A percentile compares a stretch with the other conserved stretches of the same genome.
phyloP scores from a whole-genome alignment of 1,140 invertebrate genomes.

The Samia ricini region DNA sequence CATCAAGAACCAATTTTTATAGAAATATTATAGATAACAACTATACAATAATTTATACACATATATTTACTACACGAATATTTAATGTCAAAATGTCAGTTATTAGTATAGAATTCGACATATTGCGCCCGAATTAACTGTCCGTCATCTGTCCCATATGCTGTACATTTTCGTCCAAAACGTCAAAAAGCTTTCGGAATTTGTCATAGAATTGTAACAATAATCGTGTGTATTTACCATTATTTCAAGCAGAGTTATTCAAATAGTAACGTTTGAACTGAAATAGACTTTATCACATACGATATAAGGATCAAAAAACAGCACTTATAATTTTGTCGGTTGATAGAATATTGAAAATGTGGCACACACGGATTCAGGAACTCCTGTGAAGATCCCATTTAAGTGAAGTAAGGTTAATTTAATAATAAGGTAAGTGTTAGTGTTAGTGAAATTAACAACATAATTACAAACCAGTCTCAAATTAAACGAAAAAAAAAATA shows the following conservation, averaged over 20 bases:
- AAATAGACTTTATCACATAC: background rate
- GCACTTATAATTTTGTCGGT: background rate
- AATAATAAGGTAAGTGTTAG: too few species aligned
- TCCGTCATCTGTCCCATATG: slow-evolving; percentile 2
- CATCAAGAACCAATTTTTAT: too few species aligned
- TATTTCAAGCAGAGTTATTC: background rate
- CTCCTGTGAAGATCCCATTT: too few species aligned
- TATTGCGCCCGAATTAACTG: background rate
- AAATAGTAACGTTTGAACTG: background rate
- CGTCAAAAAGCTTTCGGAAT: background rate
- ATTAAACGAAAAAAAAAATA: too few species aligned
- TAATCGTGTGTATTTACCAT: background rate
- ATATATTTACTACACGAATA: background rate
- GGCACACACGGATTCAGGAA: background rate
- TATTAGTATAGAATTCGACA: background rate
- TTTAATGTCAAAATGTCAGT: background rate
- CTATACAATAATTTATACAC: too few species aligned
- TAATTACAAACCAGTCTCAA: too few species aligned
- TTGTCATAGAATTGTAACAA: background rate
- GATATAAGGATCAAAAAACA: background rate
- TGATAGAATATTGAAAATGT: background rate
- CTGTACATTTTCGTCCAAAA: background rate
- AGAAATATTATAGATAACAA: too few species aligned
- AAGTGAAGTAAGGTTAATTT: too few species aligned
- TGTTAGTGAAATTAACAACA: too few species aligned